These are phyloP conservation scores for Pipra filicauda DNA, from an alignment of 2,113 vertebrate genomes.

Conservation along the genomic window DNA sequence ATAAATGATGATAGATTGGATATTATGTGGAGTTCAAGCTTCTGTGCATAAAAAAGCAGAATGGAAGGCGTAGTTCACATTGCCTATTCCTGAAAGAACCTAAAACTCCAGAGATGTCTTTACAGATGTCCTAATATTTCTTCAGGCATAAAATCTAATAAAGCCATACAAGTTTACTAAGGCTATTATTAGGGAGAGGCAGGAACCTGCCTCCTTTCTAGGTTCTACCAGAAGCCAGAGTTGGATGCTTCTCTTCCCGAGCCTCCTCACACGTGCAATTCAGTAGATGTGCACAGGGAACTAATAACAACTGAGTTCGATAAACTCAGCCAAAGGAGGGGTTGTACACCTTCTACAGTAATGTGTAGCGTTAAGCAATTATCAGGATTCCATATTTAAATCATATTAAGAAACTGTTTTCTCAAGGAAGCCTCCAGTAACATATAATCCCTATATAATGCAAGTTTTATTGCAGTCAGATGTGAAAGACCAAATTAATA, in stretches of 20 bases:
- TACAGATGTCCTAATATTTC: background rate
- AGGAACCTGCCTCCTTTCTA: background rate
- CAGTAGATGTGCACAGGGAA: background rate
- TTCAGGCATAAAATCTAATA: background rate
- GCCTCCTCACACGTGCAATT: background rate
- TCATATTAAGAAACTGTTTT: background rate
- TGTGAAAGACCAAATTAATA: background rate
- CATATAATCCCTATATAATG: background rate
- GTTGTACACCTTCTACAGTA: background rate
- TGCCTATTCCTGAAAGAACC: background rate
- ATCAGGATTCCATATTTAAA: background rate
- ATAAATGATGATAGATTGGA: background rate
- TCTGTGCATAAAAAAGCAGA: background rate
- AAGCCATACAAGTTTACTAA: background rate
- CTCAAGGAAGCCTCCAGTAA: background rate
- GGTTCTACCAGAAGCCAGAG: background rate
- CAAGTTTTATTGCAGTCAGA: background rate
- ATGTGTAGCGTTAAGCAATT: background rate
- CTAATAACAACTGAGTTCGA: background rate
- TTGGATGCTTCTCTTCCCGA: background rate
- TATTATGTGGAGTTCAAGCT: background rate
- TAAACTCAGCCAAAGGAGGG: background rate
- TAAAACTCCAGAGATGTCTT: background rate
- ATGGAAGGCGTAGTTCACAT: background rate
- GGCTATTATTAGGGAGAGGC: background rate